Evolutionary conservation across 2,113 vertebrate genomes (phyloP).

Genomic region (Spilogale gracilis): DNA sequence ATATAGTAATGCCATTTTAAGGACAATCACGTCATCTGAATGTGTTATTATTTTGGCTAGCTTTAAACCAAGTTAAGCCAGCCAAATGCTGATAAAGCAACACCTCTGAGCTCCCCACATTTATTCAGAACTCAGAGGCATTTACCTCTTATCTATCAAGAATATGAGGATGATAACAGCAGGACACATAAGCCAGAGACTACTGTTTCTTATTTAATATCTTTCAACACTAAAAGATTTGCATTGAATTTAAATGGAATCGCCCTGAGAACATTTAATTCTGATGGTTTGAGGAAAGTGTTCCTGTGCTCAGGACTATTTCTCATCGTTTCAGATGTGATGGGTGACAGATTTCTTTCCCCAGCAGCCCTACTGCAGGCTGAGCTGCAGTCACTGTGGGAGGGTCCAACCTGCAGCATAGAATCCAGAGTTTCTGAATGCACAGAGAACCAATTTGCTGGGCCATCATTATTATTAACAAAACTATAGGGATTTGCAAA

Average conservation of each 20-base stretch:
- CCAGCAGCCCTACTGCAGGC: background rate
- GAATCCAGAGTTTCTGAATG: background rate
- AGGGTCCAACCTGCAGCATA: too few species aligned
- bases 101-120: background rate
- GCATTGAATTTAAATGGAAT: background rate
- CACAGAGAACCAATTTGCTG: background rate
- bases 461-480: background rate
- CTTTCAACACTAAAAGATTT: background rate
- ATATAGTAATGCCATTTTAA: background rate
- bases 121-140: background rate
- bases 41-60: background rate
- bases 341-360: background rate
- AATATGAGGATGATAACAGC: background rate
- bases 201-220: background rate
- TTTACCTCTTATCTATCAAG: background rate
- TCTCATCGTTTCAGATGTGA: background rate
- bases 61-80: background rate
- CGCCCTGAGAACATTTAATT: background rate
- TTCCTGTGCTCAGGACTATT: background rate
- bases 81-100: background rate
- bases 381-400: rapidly evolving
- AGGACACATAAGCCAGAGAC: background rate
- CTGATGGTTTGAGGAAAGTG: background rate
- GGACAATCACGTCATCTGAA: background rate
- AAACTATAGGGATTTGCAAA: background rate